Conservation (phyloP, 2,113 vertebrate species). For the Ictalurus punctatus region DNA sequence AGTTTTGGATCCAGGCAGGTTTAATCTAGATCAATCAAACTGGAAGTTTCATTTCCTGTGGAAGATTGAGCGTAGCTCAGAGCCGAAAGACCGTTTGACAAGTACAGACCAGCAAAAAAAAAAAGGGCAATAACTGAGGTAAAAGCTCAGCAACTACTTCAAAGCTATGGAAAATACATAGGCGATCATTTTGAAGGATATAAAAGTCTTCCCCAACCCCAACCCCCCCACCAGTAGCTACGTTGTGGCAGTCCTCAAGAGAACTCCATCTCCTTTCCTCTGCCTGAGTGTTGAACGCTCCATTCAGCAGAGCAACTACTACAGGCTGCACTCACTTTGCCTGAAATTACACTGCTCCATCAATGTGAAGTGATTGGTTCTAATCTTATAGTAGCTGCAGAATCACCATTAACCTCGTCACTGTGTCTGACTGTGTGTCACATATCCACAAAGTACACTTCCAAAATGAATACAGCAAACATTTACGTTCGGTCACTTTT, state of each 20-base stretch:
- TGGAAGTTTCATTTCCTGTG: constrained; percentile 66
- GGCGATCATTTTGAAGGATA: constrained; percentile 33
- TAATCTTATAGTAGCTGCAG: neutral
- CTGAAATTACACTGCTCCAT: constrained; percentile 34
- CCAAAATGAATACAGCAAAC: neutral
- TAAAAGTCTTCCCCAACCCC: neutral
- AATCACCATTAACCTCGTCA: neutral
- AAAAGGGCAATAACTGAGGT: constrained; percentile 19
- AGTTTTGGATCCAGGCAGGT: constrained; percentile 38
- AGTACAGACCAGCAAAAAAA: constrained; percentile 2
- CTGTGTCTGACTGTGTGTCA: neutral
- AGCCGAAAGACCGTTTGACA: constrained; percentile 39
- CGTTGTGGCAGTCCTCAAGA: neutral
- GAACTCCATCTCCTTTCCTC: neutral
- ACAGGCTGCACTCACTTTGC: constrained; percentile 28
- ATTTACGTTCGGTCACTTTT: neutral
- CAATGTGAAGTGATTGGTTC: constrained; percentile 19
- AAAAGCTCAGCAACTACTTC: neutral
- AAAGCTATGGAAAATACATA: neutral
- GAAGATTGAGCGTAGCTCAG: constrained; percentile 30
- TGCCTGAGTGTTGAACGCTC: constrained; percentile 5
- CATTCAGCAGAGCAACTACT: constrained; percentile 26
- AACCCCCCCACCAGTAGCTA: neutral
- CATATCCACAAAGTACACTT: neutral
- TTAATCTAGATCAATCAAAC: constrained; percentile 50